These are phyloP conservation scores for Sabatieria punctata DNA, from an alignment of 2,888 invertebrate genomes.

Conservation along the genomic window DNA sequence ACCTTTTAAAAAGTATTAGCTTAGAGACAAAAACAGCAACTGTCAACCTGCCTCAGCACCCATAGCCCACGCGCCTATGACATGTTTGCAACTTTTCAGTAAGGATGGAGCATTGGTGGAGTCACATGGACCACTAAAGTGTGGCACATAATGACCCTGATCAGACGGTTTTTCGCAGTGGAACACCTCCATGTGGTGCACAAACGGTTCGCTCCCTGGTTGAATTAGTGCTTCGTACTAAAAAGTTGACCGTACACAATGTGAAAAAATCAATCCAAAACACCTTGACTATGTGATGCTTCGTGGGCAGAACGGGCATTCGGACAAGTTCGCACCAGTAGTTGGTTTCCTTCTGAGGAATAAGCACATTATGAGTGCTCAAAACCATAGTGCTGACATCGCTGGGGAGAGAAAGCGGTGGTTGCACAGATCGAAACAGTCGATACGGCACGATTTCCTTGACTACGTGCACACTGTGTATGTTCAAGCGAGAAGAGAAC, in stretches of 20 bases:
- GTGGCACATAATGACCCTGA: conserved; percentile 41
- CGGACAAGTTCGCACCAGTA: not conserved
- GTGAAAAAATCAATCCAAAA: no score
- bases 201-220: conserved; percentile 59
- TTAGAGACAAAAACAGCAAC: not conserved
- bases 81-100: conserved; percentile 61
- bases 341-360: not conserved
- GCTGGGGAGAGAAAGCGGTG: conserved; percentile 15
- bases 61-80: conserved; percentile 96
- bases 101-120: conserved; percentile 51
- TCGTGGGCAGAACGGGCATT: not conserved
- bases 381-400: not conserved
- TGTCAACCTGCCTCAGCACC: conserved; percentile 46
- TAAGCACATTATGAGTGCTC: not conserved
- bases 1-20: not conserved
- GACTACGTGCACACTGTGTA: conserved; percentile 18
- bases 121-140: conserved; percentile 67
- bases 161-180: conserved; percentile 50
- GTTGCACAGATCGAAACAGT: conserved; percentile 19
- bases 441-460: conserved; percentile 30
- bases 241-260: no score
- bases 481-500: conserved; percentile 8
- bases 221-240: conserved; percentile 73
- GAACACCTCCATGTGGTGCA: conserved; percentile 97
- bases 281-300: conserved; percentile 1